A percentile compares a stretch with the other conserved stretches of the same genome.
phyloP scores from a whole-genome alignment of 1,140 invertebrate species.

The Andricus grossulariae region DNA sequence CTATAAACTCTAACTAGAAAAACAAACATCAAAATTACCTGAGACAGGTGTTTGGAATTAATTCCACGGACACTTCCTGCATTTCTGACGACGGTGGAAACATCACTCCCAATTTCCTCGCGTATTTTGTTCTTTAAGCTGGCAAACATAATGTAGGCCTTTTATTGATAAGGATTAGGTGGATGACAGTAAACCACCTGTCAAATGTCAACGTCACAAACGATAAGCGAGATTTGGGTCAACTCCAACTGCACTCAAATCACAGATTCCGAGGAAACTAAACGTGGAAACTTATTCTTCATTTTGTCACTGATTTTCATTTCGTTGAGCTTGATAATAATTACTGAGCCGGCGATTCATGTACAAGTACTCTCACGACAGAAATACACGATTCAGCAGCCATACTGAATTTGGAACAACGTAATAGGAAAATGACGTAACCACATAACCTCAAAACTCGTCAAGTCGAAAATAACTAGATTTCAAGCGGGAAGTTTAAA shows the following conservation, averaged over 20 bases:
- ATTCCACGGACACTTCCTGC: conserved; percentile 75
- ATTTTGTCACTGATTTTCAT: neutral
- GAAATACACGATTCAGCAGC: neutral
- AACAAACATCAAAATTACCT: conserved; percentile 58
- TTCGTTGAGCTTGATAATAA: neutral
- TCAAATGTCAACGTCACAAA: conserved; percentile 46
- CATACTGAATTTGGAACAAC: neutral
- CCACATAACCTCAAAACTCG: neutral
- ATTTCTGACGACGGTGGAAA: conserved; percentile 76
- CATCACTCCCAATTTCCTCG: conserved; percentile 84
- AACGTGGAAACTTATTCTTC: neutral
- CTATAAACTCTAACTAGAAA: conserved; percentile 16
- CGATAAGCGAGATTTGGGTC: conserved; percentile 36
- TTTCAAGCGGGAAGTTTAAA: conserved; percentile 3
- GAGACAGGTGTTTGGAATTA: conserved; percentile 76
- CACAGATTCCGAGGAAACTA: neutral
- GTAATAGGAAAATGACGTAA: conserved; percentile 1
- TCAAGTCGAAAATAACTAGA: neutral
- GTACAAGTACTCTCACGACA: neutral
- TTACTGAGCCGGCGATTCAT: neutral
- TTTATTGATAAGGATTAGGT: conserved; percentile 28
- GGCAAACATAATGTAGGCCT: conserved; percentile 77
- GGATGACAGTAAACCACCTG: conserved; percentile 44
- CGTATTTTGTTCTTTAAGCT: conserved; percentile 85
- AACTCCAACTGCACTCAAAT: neutral